A percentile compares a stretch with the other conserved stretches of the same genome.
These are phyloP conservation scores for Eupithecia inturbata DNA, from an alignment of 2,888 invertebrate species.

Conservation along the genomic window DNA sequence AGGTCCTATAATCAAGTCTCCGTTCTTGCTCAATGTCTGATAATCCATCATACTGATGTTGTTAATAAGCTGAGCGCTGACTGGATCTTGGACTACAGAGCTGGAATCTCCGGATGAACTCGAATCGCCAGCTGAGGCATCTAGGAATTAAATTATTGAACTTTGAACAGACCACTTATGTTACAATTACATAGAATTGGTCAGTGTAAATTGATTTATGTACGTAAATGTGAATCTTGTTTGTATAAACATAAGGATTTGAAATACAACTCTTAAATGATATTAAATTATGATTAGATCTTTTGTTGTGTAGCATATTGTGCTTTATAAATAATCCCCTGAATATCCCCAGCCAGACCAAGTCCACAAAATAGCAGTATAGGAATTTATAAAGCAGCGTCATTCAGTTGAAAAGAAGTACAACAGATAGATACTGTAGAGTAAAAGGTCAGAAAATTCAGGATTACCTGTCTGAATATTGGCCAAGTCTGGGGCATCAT, in stretches of 20 bases:
- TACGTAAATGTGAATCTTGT: background rate
- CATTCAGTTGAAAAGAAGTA: background rate
- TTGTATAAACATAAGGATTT: background rate
- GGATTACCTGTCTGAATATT: slow-evolving; percentile 68
- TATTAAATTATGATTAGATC: background rate
- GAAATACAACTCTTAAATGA: background rate
- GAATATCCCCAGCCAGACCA: background rate
- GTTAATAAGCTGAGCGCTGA: slow-evolving; percentile 81
- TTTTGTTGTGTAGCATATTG: background rate
- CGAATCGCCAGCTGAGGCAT: slow-evolving; percentile 75
- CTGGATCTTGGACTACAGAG: slow-evolving; percentile 80
- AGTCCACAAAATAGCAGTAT: background rate
- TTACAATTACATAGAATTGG: background rate
- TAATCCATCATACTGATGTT: slow-evolving; percentile 83
- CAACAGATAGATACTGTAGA: background rate
- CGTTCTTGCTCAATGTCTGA: slow-evolving; percentile 80
- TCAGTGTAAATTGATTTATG: background rate
- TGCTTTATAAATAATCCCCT: background rate
- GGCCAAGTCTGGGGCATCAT: slow-evolving; percentile 65
- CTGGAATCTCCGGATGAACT: slow-evolving; percentile 80
- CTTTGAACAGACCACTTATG: background rate
- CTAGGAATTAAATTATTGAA: slow-evolving; percentile 44
- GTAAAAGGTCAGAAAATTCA: background rate
- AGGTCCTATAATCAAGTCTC: slow-evolving; percentile 74
- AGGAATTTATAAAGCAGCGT: background rate